These are phyloP conservation scores for Stenchaetothrips biformis DNA, from an alignment of 2,888 invertebrate genomes.

Conservation along the genomic window DNA sequence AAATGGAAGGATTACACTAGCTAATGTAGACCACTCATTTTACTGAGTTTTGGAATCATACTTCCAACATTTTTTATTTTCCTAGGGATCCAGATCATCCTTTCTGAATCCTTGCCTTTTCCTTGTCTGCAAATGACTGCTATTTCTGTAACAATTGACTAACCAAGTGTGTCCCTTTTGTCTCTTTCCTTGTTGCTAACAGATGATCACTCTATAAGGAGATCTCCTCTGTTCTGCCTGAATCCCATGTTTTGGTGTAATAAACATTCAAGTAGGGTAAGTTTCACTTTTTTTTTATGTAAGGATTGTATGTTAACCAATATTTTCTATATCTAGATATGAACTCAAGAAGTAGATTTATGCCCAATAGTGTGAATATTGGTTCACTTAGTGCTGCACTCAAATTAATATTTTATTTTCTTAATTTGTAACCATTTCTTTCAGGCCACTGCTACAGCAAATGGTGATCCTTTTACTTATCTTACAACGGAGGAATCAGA, in stretches of 20 bases:
- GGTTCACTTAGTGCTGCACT: too few species aligned
- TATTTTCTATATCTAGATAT: background rate
- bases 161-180: background rate
- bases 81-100: background rate
- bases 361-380: too few species aligned
- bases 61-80: background rate
- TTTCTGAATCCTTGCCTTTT: background rate
- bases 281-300: background rate
- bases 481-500: slow-evolving; percentile 51
- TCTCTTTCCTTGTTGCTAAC: slow-evolving; percentile 37
- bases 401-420: too few species aligned
- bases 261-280: slow-evolving; percentile 42
- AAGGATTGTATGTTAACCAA: background rate
- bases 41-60: background rate
- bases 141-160: slow-evolving; percentile 6
- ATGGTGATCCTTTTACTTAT: slow-evolving; percentile 46
- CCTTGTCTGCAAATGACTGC: slow-evolving; percentile 22
- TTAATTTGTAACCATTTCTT: background rate
- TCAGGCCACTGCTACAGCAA: slow-evolving; percentile 36
- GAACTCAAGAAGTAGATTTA: background rate
- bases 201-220: slow-evolving; percentile 74
- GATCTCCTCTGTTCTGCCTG: slow-evolving; percentile 70
- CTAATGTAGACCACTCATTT: background rate
- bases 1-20: too few species aligned
- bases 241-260: slow-evolving; percentile 65